Base-by-base conservation (phyloP, 2,888 invertebrate genomes). In the Andricus quercusramuli region DNA sequence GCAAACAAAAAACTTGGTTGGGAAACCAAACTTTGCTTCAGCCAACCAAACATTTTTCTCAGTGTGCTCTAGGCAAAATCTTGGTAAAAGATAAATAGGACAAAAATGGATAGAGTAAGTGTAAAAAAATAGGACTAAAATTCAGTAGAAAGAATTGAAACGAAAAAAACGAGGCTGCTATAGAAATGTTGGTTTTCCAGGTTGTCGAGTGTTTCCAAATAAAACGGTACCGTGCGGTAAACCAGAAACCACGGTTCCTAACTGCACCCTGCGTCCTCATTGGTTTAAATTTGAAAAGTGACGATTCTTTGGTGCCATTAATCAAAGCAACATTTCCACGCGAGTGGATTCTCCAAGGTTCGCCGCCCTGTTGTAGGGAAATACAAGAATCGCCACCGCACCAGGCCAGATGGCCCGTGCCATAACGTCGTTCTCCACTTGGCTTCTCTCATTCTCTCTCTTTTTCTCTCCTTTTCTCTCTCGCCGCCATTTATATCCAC, bases 371-470 rank as follows among this genome's bases (percentile, higher is more conserved):
- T 78, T 56, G 77, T 83, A 78, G 82, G 80, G 56, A 74, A 79
- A 82, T 81, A 84, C 82, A 83, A 83, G 81, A 81, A 83, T 83
- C 83, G 29, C 29, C 74, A 64, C 64, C 29, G 78, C 83, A 83
- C 80, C 85, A 80, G 81, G 82, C 83, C 85, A 85, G 85, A 85
- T 85, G 85, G 85, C 83, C 83, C 84, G 83, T 83, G 83, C 84
- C 83, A 80, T 70, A 76, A 76, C 78, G 80, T 82, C 79, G 79
- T 79, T 85, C 80, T 85, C 79, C 82, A 77, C 81, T 83, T 82
- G 56, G 56, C 51, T 67, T 67, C 37, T 67, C 41, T 37, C 32
- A n/a, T 41, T 67, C 67, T 74, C 51, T 74, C 56, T 56, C 74
- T 56, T 3, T 29, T 20, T 47, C 68, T 47, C 66, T 66, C 41